Evolutionary conservation across 2,797 vertebrate species (phyloP).

Genomic region (Loris lydekkerianus): DNA sequence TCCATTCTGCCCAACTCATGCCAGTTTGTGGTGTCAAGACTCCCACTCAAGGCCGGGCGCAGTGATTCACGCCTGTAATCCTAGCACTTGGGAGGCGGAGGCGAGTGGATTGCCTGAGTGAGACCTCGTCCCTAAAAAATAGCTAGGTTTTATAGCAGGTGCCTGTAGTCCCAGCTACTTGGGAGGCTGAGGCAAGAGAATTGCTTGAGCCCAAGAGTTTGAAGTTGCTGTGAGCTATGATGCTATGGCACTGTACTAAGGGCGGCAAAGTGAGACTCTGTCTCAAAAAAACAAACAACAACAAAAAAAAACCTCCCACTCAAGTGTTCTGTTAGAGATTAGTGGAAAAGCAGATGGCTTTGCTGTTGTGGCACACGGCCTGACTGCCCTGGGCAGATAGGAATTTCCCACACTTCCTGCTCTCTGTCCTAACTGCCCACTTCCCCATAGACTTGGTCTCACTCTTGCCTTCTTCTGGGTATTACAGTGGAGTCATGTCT

Average conservation of each 20-base stretch:
- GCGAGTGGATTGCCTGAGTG: no score
- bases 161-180: no score
- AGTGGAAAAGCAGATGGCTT: not conserved
- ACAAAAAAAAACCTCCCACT: not conserved
- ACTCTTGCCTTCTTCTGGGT: not conserved
- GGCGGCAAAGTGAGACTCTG: no score
- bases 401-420: not conserved
- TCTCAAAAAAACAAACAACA: no score
- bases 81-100: no score
- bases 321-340: not conserved
- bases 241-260: no score
- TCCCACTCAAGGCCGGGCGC: not conserved
- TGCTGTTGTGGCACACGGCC: not conserved
- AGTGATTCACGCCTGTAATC: no score
- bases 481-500: not conserved
- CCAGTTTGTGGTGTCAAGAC: not conserved
- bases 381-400: fast-evolving
- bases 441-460: not conserved
- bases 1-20: not conserved
- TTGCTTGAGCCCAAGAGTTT: no score
- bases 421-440: not conserved
- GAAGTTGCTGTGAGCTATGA: no score
- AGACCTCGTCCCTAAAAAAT: no score
- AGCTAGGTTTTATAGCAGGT: no score
- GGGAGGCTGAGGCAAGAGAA: no score